Evolutionary conservation across 2,113 vertebrate species (phyloP).

Genomic region (Campylorhamphus procurvoides): DNA sequence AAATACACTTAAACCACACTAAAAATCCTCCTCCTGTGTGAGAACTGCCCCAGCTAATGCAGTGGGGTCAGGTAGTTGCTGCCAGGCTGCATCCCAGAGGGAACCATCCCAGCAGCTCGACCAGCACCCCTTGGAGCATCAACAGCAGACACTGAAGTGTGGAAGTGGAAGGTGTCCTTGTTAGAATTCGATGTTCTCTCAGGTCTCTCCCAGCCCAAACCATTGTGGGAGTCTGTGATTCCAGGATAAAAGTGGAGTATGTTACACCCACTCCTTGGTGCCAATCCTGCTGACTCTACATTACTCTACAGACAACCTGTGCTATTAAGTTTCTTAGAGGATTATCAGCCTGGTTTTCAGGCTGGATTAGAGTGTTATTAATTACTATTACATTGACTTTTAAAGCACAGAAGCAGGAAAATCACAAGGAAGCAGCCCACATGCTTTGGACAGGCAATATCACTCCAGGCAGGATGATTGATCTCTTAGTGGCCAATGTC

Average conservation of each 20-base stretch:
- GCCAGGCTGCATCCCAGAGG: not conserved
- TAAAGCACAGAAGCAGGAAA: not conserved
- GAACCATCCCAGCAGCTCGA: not conserved
- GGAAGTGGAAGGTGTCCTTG: not conserved
- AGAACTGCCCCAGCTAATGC: not conserved
- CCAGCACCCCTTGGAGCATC: not conserved
- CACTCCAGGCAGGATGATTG: not conserved
- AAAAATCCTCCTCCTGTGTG: not conserved
- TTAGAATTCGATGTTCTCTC: not conserved
- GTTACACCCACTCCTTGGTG: not conserved
- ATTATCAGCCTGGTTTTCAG: not conserved
- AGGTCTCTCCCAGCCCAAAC: not conserved
- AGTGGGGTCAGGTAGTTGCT: not conserved
- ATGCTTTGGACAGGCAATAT: not conserved
- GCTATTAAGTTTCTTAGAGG: not conserved
- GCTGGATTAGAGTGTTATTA: not conserved
- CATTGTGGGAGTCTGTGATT: not conserved
- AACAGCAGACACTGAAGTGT: accelerated
- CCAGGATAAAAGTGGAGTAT: not conserved
- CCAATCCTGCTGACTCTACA: not conserved
- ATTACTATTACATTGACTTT: not conserved
- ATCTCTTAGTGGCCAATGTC: not conserved
- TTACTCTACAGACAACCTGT: not conserved
- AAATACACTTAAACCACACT: not conserved
- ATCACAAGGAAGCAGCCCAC: not conserved